Evolutionary conservation across 1,140 invertebrate species (phyloP), one percentile per base, ranked within the genome.

Genomic region (Drosophila gunungcola): DNA sequence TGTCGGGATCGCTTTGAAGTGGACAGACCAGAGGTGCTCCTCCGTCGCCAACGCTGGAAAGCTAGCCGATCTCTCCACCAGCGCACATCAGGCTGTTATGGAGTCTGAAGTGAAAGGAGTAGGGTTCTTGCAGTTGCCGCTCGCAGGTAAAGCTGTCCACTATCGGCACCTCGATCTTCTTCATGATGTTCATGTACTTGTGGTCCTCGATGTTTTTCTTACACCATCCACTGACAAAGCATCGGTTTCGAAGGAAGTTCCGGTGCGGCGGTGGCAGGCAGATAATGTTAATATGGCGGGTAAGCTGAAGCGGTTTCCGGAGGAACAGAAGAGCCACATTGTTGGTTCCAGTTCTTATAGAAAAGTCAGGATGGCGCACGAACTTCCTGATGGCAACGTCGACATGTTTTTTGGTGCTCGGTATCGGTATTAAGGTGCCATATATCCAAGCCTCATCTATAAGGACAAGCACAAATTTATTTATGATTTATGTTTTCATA

Each of bases 161-260:
- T 51, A 94, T 92, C 29, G 93, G 91, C 1, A 95, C 34, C 34
- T 93, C 93, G 1, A 95, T 86, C 78, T 93, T 93, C 84, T 96
- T 96, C 77, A 96, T 84, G 32, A 96, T 94, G 3, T 95, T 94
- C 9, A 94, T 94, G 77, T 95, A 96, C 0, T 92, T 83, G 1
- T 94, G 94, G 60, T 93, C 89, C 32, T 93, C 91, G 95, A 95
- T 95, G 63, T 95, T 80, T 61, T 95, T 93, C 89, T 96, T 97
- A 25, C 97, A 97, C 97, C 97, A 98, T 6, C 97, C 96, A 64
- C 94, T 96, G 16, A 95, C 96, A 49, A 95, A 94, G 86, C 97
- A 97, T 92, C 91, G 25, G 89, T 79, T 38, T 92, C 92, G 10
- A 94, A 51, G 46, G 6, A 94, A 73, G 2, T 34, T 56, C 0